Evolutionary conservation across 2,797 vertebrate species (phyloP), one percentile per base, ranked within the genome.

Genomic region (Danio kyathit): DNA sequence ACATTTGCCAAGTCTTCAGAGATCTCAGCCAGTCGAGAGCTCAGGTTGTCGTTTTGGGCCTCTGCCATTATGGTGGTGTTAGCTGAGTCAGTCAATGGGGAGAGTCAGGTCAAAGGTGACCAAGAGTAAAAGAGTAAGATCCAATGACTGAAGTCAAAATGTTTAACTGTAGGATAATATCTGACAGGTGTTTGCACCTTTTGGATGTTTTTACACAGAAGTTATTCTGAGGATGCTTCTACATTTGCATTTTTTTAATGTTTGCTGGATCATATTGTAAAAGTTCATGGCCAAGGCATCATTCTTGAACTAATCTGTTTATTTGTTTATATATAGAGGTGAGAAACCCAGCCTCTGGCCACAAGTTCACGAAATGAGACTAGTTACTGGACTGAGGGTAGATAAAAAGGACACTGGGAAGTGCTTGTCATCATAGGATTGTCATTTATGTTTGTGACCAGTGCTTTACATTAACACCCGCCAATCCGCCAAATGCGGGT

Each of bases 21-120:
- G 57, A 44, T 63, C 48, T 71, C 48, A 61, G 76, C n/a, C 65
- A 56, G 41, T 51, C 12, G 5, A 11, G 38, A 49, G 70, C 19
- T 44, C 49, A 49, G 63, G 13, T 76, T 54, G 17, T 49, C 54
- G 59, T 69, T 78, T 49, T 48, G 56, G 63, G 43, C 38, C 41
- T 67, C 12, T 51, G n/a, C 21, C 44, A 70, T 16, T 60, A 60
- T 11, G 19, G 21, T 49, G 16, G 41, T 67, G 52, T 44, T 66
- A 13, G 40, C 10, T 10, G 63, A 57, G 41, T 59, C 6, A 59
- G 52, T 69, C 52, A 64, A 70, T 29, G 46, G 48, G n/a, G 1
- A 17, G 21, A 69, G 46, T 52, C 86, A 84, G 63, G 43, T 63
- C 61, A 64, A 54, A 82, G 79, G 72, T 64, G 51, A 79, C 44